Percentiles rank a stretch among this genome's conserved stretches.
Evolutionary conservation across 2,113 vertebrate genomes (phyloP).

Genomic region (Bubo scandiacus): DNA sequence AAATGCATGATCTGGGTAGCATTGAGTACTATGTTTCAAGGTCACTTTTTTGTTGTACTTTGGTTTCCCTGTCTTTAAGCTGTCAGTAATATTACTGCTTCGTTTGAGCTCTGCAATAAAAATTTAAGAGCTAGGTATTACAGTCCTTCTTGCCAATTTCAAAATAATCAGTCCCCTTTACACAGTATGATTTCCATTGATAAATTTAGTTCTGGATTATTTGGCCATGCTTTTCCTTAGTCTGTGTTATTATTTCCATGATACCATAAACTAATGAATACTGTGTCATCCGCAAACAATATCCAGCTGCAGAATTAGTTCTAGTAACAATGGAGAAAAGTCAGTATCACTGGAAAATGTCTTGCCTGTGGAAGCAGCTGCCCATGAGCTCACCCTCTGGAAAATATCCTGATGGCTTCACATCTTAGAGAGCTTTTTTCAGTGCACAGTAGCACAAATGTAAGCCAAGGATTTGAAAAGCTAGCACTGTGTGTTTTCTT

Average conservation of each 20-base stretch:
- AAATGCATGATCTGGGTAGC: not conserved
- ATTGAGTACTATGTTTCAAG: not conserved
- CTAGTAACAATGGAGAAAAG: slow-evolving; percentile 33
- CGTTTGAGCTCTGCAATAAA: not conserved
- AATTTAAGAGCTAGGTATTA: not conserved
- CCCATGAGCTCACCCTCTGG: slow-evolving; percentile 81
- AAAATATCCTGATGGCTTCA: slow-evolving; percentile 68
- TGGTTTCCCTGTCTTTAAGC: not conserved
- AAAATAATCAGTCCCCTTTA: not conserved
- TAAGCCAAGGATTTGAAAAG: slow-evolving; percentile 73
- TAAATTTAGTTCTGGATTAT: not conserved
- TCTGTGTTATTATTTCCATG: slow-evolving; percentile 2
- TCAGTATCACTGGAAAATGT: slow-evolving; percentile 71
- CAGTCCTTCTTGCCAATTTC: not conserved
- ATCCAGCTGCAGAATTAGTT: slow-evolving; percentile 39
- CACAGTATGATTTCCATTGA: not conserved
- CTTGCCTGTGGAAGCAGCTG: slow-evolving; percentile 61
- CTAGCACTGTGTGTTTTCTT: slow-evolving; percentile 73
- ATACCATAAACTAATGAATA: not conserved
- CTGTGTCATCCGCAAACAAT: not conserved
- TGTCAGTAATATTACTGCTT: not conserved
- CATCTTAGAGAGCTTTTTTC: slow-evolving; percentile 59
- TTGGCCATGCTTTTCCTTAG: not conserved
- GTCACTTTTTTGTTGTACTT: not conserved
- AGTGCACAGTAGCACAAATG: slow-evolving; percentile 77